Base-by-base conservation (phyloP, 2,113 vertebrate genomes). In the Lynx canadensis region DNA sequence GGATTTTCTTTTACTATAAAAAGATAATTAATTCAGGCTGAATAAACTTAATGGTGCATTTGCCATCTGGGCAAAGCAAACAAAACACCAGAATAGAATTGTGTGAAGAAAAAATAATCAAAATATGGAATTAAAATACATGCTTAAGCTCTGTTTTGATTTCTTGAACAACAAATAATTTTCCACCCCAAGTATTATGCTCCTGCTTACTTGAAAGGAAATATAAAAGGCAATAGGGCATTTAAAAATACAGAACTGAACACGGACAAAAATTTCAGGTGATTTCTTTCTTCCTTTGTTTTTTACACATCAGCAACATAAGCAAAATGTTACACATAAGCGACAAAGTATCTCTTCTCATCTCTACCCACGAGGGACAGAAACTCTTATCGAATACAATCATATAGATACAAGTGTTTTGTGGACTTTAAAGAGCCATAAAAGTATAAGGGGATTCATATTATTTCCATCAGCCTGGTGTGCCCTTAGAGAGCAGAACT, bases 1-100 rank as follows among this genome's bases (percentile, higher is more conserved):
- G 63, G 71, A 52, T 93, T 95, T 90, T 97, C 96, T 97, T 96
- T 90, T 95, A 79, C 89, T 96, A 94, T 93, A 73, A 97, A 98
- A 97, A 97, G 65, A 97, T 86, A 97, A 91, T 96, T 91, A 98
- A 92, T 97, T 97, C 92, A 97, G 84, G 81, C 68, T 96, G 82
- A 65, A 90, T 97, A 97, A 97, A 84, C 73, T 90, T 97, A 98
- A 95, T 97, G 89, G 63, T 23, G 52, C 55, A 91, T 97, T 97
- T 98, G 86, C 90, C 89, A 97, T 95, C 92, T 97, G 86, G 92
- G 82, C 23, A 97, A 63, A 97, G 60, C 87, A 96, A 98, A 95
- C 41, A 95, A 94, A 97, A 76, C 79, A 73, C 68, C 23, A 94
- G 88, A 92, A 98, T 50, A 95, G 68, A 97, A 89, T 89, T 57